phyloP scores from a whole-genome alignment of 2,797 vertebrate genomes.

The Spinus pinus region DNA sequence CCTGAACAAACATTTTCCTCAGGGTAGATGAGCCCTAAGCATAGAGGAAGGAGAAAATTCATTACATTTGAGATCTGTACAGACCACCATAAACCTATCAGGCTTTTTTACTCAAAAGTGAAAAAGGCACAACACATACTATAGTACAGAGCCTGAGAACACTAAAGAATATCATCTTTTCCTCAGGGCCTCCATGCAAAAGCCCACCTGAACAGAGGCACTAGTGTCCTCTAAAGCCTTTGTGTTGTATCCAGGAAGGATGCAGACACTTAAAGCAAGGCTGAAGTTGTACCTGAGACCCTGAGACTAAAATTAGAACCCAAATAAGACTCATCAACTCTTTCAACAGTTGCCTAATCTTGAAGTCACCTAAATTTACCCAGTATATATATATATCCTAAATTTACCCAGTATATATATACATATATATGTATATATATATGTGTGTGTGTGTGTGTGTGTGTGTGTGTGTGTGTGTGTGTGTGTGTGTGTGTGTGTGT shows the following conservation, averaged over 20 bases:
- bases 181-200: neutral
- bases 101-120: conserved; percentile 19
- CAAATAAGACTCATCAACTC: neutral
- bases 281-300: neutral
- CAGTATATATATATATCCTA: no score
- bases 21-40: neutral
- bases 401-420: no score
- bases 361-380: neutral
- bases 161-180: neutral
- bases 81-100: neutral
- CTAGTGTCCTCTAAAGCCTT: neutral
- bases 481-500: no score
- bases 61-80: conserved; percentile 45
- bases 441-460: no score
- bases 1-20: neutral
- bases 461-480: no score
- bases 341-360: neutral
- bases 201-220: neutral
- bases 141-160: neutral
- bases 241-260: neutral
- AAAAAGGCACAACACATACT: neutral
- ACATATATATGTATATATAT: no score
- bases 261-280: neutral
- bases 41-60: neutral
- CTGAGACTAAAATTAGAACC: neutral